These are phyloP conservation scores for Cuculus canorus DNA, from an alignment of 2,797 vertebrate species.

Conservation along the genomic window DNA sequence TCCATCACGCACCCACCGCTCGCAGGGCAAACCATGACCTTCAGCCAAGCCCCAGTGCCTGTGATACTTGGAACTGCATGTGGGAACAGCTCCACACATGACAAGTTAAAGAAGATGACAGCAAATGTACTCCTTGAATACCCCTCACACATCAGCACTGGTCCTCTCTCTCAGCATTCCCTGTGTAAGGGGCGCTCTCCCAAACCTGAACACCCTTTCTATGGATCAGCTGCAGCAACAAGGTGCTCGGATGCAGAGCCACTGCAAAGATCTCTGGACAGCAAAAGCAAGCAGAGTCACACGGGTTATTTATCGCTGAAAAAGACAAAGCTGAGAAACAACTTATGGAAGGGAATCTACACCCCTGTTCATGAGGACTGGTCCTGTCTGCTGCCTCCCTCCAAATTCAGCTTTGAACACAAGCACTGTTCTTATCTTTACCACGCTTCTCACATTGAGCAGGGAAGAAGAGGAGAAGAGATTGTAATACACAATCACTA, in stretches of 20 bases:
- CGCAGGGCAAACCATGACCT: background rate
- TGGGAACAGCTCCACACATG: background rate
- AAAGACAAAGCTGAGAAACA: background rate
- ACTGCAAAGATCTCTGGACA: background rate
- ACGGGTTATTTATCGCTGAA: background rate
- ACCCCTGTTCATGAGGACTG: background rate
- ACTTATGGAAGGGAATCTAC: background rate
- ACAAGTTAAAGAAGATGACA: background rate
- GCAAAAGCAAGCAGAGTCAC: background rate
- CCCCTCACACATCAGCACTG: background rate
- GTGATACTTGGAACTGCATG: too few relatives aligned
- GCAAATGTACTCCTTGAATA: background rate
- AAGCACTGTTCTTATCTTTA: background rate
- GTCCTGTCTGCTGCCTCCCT: background rate
- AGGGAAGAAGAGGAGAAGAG: background rate
- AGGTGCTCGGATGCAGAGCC: too few relatives aligned
- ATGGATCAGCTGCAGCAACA: background rate
- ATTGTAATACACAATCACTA: background rate
- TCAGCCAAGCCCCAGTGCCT: background rate
- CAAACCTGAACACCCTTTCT: too few relatives aligned
- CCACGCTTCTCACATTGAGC: background rate
- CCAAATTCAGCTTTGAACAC: background rate
- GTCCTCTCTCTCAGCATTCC: background rate
- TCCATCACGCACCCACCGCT: background rate
- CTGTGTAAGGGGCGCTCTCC: background rate